Base-by-base conservation (phyloP, 2,888 invertebrate genomes). In the Melipona bicolor region DNA sequence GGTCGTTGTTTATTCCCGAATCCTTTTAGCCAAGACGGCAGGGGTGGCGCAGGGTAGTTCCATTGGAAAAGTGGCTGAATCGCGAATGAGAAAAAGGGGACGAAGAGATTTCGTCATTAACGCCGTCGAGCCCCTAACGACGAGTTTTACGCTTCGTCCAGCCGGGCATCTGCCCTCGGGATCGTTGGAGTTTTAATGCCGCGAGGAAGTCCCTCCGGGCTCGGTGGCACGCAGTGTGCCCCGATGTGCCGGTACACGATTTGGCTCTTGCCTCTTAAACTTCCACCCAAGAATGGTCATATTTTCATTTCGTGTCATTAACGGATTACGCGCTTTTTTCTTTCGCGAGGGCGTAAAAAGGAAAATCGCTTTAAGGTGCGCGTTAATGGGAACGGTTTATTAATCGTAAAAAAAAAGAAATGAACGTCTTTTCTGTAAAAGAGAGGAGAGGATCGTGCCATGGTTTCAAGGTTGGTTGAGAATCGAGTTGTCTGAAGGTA, bases 1-100 rank as follows among this genome's bases (percentile, higher is more conserved):
- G 91, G 89, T 85, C 88, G 92, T 92, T 92, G 92, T 94, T 94
- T 94, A 94, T 94, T 92, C 93, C 91, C 91, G 90, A 94, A 94
- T 94, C 94, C 94, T 94, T 94, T 94, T 94, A 94, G 92, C 92
- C 89, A 87, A 76, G 89, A 76, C 88, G 88, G 89, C 85, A 64
- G 79, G 79, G 88, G 82, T 59, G 69, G 43, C 9, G 43, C 43
- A 43, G 43, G 84, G 75, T 81, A 83, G 84, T 77, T 75, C 56
- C 78, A 81, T 81, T 70, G 80, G 24, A 77, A 71, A 75, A 82
- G 68, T 50, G 79, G 80, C 69, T 24, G 72, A 68, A 32, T 54
- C 65, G 43, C n/a, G 19, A 15, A 43, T 24, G 24, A 21, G 32
- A 17, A 54, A 21, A 43, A 5, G 68, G 75, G 50, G 75, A 65